phyloP scores from a whole-genome alignment of 2,888 invertebrate species.

The Calliopum simillimum region DNA sequence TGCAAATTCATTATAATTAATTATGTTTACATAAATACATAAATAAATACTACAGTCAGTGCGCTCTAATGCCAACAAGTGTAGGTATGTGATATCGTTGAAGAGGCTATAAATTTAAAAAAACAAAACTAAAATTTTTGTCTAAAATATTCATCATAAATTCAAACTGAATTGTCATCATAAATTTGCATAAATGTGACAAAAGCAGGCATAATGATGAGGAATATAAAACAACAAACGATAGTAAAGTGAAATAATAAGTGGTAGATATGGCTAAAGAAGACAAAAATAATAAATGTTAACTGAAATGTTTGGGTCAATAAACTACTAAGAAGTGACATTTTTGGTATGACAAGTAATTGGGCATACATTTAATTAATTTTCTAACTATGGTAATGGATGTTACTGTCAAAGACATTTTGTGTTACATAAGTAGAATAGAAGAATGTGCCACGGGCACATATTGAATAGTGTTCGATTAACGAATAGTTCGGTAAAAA shows the following conservation, averaged over 20 bases:
- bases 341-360: too few relatives aligned
- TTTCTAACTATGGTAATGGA: too few relatives aligned
- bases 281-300: background rate
- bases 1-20: too few relatives aligned
- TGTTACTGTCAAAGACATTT: too few relatives aligned
- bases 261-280: background rate
- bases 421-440: too few relatives aligned
- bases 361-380: too few relatives aligned
- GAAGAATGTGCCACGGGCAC: too few relatives aligned
- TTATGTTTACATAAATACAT: too few relatives aligned
- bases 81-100: too few relatives aligned
- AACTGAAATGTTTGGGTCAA: constrained; percentile 2
- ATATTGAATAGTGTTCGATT: too few relatives aligned
- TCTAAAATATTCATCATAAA: constrained; percentile 3
- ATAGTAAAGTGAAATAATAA: background rate
- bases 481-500: too few relatives aligned
- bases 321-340: background rate
- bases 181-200: constrained; percentile 13
- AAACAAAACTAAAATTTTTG: background rate
- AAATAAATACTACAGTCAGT: background rate
- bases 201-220: too few relatives aligned
- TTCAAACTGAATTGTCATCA: constrained; percentile 12
- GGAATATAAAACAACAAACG: background rate
- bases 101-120: background rate
- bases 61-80: background rate